These are phyloP conservation scores for Pteropus alecto DNA, from an alignment of 2,113 vertebrate species.

Conservation along the genomic window DNA sequence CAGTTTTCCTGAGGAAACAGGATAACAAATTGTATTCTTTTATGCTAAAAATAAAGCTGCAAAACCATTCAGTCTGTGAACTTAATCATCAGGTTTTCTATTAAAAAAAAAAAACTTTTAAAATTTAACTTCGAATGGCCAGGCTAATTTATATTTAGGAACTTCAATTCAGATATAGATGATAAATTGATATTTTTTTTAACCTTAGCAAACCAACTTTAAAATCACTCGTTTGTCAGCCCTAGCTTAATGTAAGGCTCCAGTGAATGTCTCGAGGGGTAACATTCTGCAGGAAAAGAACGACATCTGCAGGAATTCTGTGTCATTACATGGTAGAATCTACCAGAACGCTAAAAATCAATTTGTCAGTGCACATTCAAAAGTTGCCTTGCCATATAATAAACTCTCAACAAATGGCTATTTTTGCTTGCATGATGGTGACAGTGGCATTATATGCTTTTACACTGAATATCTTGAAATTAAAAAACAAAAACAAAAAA, in stretches of 20 bases:
- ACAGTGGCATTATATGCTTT: neutral
- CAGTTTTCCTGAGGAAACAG: neutral
- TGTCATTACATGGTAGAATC: neutral
- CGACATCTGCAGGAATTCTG: constrained; percentile 75
- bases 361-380: neutral
- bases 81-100: neutral
- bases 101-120: neutral
- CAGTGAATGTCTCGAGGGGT: rapidly evolving
- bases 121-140: neutral
- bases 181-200: neutral
- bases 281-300: constrained; percentile 3
- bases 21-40: neutral
- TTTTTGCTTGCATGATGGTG: neutral
- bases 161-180: neutral
- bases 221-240: neutral
- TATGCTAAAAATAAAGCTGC: neutral
- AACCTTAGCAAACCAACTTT: neutral
- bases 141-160: neutral
- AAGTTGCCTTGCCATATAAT: neutral
- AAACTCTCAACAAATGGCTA: neutral
- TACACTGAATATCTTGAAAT: neutral
- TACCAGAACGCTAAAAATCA: neutral
- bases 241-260: neutral
- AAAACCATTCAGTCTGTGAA: neutral
- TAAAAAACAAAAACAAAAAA: neutral